Percentiles rank a stretch among this genome's conserved stretches.
Evolutionary conservation across 2,888 invertebrate genomes (phyloP).

Genomic region (Eumerus sabulonum): DNA sequence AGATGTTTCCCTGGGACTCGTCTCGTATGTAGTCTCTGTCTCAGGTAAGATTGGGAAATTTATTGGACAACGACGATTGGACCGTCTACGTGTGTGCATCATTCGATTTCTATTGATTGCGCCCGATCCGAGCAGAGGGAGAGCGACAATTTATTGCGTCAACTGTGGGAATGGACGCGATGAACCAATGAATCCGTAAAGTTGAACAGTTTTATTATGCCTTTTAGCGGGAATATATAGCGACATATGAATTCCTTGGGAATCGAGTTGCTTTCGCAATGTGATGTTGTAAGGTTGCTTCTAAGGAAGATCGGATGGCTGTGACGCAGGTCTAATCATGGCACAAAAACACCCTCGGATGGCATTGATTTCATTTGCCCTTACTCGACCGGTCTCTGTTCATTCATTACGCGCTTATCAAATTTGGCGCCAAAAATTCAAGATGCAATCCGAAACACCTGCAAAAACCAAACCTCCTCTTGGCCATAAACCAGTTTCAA

Average conservation of each 20-base stretch:
- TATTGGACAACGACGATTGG: constrained; percentile 51
- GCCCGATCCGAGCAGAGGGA: no score
- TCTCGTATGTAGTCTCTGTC: constrained; percentile 34
- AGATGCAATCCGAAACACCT: constrained; percentile 50
- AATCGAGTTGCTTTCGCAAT: no score
- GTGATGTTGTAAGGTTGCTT: no score
- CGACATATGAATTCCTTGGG: no score
- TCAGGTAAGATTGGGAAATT: constrained; percentile 58
- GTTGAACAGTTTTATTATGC: no score
- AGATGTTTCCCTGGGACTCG: constrained; percentile 49
- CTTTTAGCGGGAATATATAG: no score
- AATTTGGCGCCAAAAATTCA: constrained; percentile 56
- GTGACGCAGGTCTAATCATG: no score
- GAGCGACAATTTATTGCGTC: constrained; percentile 41
- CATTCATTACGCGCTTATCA: constrained; percentile 37
- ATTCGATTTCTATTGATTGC: constrained; percentile 3
- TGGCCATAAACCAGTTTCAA: background rate
- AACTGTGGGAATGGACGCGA: constrained; percentile 11
- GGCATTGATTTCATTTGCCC: no score
- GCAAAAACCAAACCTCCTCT: constrained; percentile 22
- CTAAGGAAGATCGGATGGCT: no score
- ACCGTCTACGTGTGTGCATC: constrained; percentile 36
- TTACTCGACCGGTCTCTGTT: constrained; percentile 18
- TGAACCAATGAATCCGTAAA: no score
- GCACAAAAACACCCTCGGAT: no score